A percentile compares a stretch with the other conserved stretches of the same genome.
Conservation (phyloP, 1,140 invertebrate genomes). For the Zaprionus ornatus region DNA sequence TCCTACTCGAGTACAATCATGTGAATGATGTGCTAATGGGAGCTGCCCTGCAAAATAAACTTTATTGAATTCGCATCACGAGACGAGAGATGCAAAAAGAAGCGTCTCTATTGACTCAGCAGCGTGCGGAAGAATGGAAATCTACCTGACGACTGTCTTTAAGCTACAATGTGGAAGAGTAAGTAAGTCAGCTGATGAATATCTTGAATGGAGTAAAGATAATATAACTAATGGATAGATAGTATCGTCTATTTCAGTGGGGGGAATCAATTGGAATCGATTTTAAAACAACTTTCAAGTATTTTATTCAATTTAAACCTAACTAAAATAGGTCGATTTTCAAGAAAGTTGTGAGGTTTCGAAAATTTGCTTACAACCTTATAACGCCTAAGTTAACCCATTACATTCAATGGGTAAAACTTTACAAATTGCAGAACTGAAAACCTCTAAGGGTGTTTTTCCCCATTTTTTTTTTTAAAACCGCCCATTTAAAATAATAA, state of each 20-base stretch:
- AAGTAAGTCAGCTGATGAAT: background rate
- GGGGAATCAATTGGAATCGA: no score
- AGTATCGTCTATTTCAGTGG: no score
- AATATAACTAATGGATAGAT: no score
- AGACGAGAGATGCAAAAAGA: background rate
- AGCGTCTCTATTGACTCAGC: background rate
- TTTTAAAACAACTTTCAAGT: no score
- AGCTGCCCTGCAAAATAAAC: background rate
- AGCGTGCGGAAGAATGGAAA: background rate
- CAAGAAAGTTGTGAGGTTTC: background rate
- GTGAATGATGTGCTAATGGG: slow-evolving; percentile 42
- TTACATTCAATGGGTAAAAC: background rate
- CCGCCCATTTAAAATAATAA: slow-evolving; percentile 21
- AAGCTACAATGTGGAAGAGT: background rate
- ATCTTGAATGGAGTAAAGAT: background rate
- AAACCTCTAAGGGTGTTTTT: background rate
- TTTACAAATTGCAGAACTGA: background rate
- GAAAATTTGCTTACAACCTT: background rate
- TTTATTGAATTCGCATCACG: background rate
- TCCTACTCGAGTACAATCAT: background rate
- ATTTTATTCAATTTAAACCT: no score
- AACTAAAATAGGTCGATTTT: background rate
- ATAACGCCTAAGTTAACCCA: background rate
- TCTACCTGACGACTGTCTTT: background rate
- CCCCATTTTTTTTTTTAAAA: background rate